Evolutionary conservation across 2,888 invertebrate species (phyloP), one percentile per base, ranked within the genome.

Genomic region (Platycheirus albimanus): DNA sequence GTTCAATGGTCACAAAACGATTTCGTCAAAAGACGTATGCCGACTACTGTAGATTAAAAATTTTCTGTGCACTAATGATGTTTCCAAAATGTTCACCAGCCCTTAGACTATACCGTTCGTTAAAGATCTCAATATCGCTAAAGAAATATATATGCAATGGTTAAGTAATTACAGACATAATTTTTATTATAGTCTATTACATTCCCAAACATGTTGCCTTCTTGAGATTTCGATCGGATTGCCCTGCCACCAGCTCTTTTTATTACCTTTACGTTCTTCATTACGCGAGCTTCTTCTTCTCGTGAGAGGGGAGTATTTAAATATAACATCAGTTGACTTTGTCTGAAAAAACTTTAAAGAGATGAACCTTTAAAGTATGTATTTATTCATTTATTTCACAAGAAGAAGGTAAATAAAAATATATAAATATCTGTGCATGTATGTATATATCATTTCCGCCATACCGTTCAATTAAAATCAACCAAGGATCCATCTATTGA

Each of bases 301-400:
- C 61, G 45, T 78, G 83, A 83, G 28, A 78, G 58, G 78, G 78
- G 69, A 67, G 77, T 81, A 77, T 71, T 66, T 77, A 58, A 69
- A 67, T 72, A 69, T 72, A 49, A 69, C 74, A 83, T 83, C 78
- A 83, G 78, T 83, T 78, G 69, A 74, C 83, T 71, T 13, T 28
- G 38, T 30, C 63, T 45, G 36, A 8, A 38, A 51, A 15, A 61
- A 28, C 56, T 79, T 78, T 77, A 81, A 81, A 79, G 74, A 79
- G 77, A 70, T 66, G n/a, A 69, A 79, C 74, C 84, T 84, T 83
- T 86, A 86, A 86, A 86, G 83, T 86, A 86, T 86, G 86, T 86
- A 86, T 86, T 85, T 86, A 86, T 86, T 86, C 86, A 86, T 86
- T 86, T 86, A 86, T 86, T 86, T 86, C 85, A 74, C 86, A 85